Evolutionary conservation across 2,113 vertebrate genomes (phyloP).

Genomic region (Gorsachius goisagi): DNA sequence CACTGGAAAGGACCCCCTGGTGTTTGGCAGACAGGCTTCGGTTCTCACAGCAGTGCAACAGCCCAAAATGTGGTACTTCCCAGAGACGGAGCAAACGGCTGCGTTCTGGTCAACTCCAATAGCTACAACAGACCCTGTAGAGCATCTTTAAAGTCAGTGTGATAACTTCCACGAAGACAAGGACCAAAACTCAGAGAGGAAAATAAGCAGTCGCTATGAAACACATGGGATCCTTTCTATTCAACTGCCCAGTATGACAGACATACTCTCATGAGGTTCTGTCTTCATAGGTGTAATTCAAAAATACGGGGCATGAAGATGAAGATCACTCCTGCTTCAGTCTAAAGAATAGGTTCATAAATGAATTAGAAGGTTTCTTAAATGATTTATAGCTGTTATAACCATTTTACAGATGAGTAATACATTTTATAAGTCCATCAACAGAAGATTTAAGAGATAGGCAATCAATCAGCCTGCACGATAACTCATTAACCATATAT

Average conservation of each 20-base stretch:
- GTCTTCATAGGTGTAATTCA: not conserved
- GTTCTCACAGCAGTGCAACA: accelerated
- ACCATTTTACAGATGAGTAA: constrained; percentile 4
- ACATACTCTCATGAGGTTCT: not conserved
- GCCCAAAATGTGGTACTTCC: not conserved
- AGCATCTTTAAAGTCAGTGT: not conserved
- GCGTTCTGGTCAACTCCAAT: not conserved
- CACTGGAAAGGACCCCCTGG: not conserved
- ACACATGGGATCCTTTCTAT: not conserved
- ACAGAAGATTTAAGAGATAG: constrained; percentile 13
- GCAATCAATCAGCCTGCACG: not conserved
- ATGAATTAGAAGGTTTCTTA: not conserved
- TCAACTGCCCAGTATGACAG: not conserved
- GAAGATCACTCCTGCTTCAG: not conserved
- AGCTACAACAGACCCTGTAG: not conserved
- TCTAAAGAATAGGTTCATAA: not conserved
- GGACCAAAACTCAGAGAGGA: not conserved
- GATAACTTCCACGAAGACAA: not conserved
- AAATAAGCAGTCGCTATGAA: not conserved
- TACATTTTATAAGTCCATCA: constrained; percentile 2
- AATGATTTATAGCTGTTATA: constrained; percentile 18
- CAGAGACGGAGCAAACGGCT: not conserved
- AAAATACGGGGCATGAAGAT: not conserved
- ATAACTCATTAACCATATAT: not conserved
- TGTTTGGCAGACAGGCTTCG: not conserved